Percentiles rank a stretch among this genome's conserved stretches.
Evolutionary conservation across 2,888 invertebrate genomes (phyloP).

Genomic region (Cylindroiulus punctatus): DNA sequence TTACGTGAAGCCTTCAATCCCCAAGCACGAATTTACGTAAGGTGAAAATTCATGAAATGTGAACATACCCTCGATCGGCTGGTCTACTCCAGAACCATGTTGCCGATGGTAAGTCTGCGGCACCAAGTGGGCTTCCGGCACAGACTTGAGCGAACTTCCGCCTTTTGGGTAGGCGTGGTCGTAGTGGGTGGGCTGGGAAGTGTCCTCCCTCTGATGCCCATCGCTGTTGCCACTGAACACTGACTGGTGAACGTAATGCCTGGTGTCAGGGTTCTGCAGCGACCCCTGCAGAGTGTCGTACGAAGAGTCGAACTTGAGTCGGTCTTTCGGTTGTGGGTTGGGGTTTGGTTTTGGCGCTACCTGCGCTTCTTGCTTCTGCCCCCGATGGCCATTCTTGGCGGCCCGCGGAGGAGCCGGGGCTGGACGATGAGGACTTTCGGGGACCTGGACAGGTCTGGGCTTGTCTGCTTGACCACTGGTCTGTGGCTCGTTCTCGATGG

Average conservation of each 20-base stretch:
- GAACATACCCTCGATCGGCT: background rate
- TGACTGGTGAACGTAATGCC: background rate
- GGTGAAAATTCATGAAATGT: background rate
- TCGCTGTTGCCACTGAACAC: background rate
- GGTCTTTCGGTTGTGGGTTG: background rate
- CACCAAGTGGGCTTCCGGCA: background rate
- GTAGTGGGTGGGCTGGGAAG: background rate
- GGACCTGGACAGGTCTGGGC: background rate
- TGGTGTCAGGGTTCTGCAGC: background rate
- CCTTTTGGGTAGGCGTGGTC: constrained; percentile 14
- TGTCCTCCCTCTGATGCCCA: background rate
- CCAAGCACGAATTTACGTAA: too few species aligned
- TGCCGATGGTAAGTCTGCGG: background rate
- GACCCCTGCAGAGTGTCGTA: background rate
- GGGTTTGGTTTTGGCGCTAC: background rate
- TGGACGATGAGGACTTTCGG: background rate
- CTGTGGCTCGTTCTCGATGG: background rate
- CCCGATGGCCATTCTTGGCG: background rate
- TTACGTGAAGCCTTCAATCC: background rate
- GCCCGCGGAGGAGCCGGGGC: background rate
- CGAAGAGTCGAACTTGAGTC: background rate
- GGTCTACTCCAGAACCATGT: background rate
- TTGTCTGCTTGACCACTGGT: background rate
- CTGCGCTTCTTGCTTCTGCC: background rate
- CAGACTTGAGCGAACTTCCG: background rate